Base-by-base conservation (phyloP, 1,140 invertebrate species). In the Ctenoplectra terminalis region DNA sequence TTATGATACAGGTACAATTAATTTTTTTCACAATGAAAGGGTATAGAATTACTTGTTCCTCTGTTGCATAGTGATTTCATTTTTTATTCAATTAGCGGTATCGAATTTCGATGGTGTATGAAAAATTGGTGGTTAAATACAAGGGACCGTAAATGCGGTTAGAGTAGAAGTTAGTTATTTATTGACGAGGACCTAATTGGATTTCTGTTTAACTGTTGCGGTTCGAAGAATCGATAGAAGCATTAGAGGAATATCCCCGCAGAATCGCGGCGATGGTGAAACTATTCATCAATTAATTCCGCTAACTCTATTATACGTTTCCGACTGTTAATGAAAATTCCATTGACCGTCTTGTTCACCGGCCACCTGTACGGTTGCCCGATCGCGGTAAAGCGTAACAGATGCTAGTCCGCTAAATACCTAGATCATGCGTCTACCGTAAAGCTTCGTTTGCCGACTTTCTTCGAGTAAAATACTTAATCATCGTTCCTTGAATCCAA, bases 181-280 rank as follows among this genome's bases (percentile, higher is more conserved):
- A 79, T 79, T 73, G 77, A 73, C 26, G 46, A 9, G 46, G n/a
- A 6, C 9, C 46, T 79, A 79, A 79, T 79, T 79, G 58, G 58
- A 79, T 79, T 79, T 71, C 77, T 73, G 23, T 72, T 79, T 79
- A 79, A 79, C 77, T 79, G 69, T 79, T 73, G 77, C 69, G 77
- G 77, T 60, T n/a, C 46, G 58, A 73, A 73, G 70, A 80, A 80
- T 80, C 69, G 77, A 80, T 80, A 52, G 77, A 61, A 50, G 69
- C 58, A 61, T 80, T 73, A 73, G 77, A 73, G 77, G 29, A 80
- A 73, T 63, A 56, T 40, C 6, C 48, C 46, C 69, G 2, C 69
- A 15, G 46, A 52, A 79, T 79, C 48, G 46, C 46, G 23, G 9
- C 46, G 8, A 73, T 60, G 69, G 26, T n/a, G 70, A 31, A 61